Conservation (phyloP, 2,888 invertebrate species). For the Acronicta psi region DNA sequence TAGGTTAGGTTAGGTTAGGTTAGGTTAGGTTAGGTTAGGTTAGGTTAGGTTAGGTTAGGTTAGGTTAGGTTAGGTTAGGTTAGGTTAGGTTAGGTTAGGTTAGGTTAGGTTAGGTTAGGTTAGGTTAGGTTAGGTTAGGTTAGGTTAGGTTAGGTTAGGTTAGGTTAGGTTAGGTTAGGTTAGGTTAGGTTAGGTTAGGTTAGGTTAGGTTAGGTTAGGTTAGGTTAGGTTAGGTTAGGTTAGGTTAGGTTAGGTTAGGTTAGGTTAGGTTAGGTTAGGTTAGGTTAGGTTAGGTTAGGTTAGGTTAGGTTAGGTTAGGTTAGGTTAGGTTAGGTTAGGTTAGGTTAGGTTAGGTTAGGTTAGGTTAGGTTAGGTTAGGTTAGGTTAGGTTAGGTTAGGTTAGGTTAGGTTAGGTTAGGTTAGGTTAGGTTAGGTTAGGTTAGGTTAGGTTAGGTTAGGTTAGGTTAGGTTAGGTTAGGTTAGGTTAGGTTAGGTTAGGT, state of each 20-base stretch:
- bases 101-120: slow-evolving; percentile 33
- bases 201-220: slow-evolving; percentile 31
- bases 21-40: slow-evolving; percentile 39
- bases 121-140: slow-evolving; percentile 36
- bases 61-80: slow-evolving; percentile 44
- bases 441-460: too few species aligned
- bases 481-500: too few species aligned
- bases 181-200: slow-evolving; percentile 32
- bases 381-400: slow-evolving; percentile 30
- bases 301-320: slow-evolving; percentile 24
- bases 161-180: slow-evolving; percentile 32
- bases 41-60: slow-evolving; percentile 38
- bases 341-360: slow-evolving; percentile 39
- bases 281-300: slow-evolving; percentile 24
- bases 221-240: slow-evolving; percentile 26
- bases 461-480: too few species aligned
- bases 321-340: slow-evolving; percentile 20
- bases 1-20: slow-evolving; percentile 45
- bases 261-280: slow-evolving; percentile 24
- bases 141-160: slow-evolving; percentile 32
- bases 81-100: slow-evolving; percentile 34
- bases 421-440: too few species aligned
- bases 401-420: too few species aligned
- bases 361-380: slow-evolving; percentile 31
- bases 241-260: slow-evolving; percentile 25